phyloP scores from a whole-genome alignment of 2,113 vertebrate genomes.

The Chloebia gouldiae region DNA sequence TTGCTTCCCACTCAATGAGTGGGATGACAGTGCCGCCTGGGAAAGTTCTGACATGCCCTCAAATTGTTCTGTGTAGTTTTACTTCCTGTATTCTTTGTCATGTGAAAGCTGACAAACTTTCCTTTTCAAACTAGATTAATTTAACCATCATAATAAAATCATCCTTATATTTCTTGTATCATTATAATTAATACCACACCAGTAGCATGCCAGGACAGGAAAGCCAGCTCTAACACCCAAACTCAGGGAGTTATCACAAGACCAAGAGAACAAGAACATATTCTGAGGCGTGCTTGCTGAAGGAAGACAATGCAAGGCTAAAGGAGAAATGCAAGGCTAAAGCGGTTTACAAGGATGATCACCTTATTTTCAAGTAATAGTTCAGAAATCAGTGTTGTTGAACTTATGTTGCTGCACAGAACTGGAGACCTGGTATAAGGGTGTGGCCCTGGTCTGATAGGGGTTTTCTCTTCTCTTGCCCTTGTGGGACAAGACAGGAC shows the following conservation, averaged over 20 bases:
- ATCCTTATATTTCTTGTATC: not conserved
- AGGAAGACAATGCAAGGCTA: not conserved
- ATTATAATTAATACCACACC: not conserved
- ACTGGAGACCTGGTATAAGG: not conserved
- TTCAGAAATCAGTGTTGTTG: not conserved
- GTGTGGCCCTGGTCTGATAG: not conserved
- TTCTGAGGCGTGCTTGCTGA: not conserved
- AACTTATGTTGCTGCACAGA: not conserved
- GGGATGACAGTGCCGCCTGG: slow-evolving; percentile 16
- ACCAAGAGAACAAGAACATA: not conserved
- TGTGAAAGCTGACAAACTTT: slow-evolving; percentile 62
- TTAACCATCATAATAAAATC: slow-evolving; percentile 59
- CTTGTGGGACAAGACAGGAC: not conserved
- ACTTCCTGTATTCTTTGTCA: slow-evolving; percentile 60
- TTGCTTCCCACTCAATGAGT: slow-evolving; percentile 49
- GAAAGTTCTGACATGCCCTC: slow-evolving; percentile 66
- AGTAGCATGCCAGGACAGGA: slow-evolving; percentile 67
- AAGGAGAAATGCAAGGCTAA: not conserved
- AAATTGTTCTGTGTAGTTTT: slow-evolving; percentile 42
- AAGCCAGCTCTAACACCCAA: not conserved
- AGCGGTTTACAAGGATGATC: not conserved
- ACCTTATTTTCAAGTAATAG: not conserved
- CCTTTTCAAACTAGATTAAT: slow-evolving; percentile 60
- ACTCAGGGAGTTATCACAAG: slow-evolving; percentile 3
- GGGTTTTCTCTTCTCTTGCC: not conserved